phyloP scores from a whole-genome alignment of 2,113 vertebrate genomes.

The Hepsetus odoe region DNA sequence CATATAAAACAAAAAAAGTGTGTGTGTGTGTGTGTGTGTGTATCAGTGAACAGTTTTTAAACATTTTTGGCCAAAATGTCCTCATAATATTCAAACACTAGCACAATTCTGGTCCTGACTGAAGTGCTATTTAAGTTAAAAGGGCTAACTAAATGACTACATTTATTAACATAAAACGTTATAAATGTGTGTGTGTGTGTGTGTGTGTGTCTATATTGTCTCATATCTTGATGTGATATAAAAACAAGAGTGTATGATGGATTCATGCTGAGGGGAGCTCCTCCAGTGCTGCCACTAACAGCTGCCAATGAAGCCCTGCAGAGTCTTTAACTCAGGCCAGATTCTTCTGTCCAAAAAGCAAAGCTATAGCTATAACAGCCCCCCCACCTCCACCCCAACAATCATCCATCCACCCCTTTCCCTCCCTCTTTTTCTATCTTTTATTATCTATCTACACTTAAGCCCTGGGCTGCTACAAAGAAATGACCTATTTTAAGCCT shows the following conservation, averaged over 20 bases:
- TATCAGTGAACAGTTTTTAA: background rate
- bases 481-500: slow-evolving; percentile 67
- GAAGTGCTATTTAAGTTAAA: too few relatives aligned
- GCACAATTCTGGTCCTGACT: too few relatives aligned
- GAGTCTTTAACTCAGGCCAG: slow-evolving; percentile 31
- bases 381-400: too few relatives aligned
- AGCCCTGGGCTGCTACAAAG: slow-evolving; percentile 55
- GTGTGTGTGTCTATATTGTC: too few relatives aligned
- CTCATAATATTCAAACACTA: too few relatives aligned
- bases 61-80: background rate
- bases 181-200: too few relatives aligned
- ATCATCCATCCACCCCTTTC: slow-evolving; percentile 17
- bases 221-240: too few relatives aligned
- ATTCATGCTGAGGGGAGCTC: background rate
- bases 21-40: background rate
- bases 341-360: slow-evolving; percentile 36
- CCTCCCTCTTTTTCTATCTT: slow-evolving; percentile 4
- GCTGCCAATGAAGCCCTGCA: slow-evolving; percentile 21
- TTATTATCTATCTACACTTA: slow-evolving; percentile 43
- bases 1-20: background rate
- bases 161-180: too few relatives aligned
- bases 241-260: too few relatives aligned
- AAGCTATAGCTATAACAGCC: too few relatives aligned
- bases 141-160: too few relatives aligned
- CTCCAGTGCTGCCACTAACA: background rate